Evolutionary conservation across 2,888 invertebrate genomes (phyloP).

Genomic region (Coremacera marginata): DNA sequence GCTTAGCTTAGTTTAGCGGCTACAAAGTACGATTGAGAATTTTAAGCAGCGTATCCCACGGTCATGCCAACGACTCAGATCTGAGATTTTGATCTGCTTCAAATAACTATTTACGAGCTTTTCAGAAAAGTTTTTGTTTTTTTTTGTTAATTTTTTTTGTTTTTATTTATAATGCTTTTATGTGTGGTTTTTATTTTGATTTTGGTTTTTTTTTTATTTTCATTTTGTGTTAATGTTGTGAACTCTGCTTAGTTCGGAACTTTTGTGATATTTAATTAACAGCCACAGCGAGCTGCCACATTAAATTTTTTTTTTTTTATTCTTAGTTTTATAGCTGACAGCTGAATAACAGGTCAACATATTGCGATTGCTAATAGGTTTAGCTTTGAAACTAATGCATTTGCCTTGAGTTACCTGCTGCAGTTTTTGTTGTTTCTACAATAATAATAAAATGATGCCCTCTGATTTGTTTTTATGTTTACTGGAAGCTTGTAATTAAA

Average conservation of each 20-base stretch:
- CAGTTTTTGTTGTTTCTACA: not conserved
- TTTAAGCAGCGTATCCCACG: slow-evolving; percentile 12
- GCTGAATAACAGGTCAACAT: slow-evolving; percentile 2
- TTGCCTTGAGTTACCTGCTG: not conserved
- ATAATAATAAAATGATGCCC: too few relatives aligned
- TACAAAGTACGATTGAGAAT: not conserved
- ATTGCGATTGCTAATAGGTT: not conserved
- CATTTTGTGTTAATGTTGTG: too few relatives aligned
- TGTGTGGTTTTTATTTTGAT: not conserved
- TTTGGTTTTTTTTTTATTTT: not conserved
- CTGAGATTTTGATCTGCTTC: slow-evolving; percentile 4
- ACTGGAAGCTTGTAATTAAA: slow-evolving; percentile 10
- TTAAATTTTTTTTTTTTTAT: not conserved
- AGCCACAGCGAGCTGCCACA: not conserved
- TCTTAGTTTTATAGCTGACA: not conserved
- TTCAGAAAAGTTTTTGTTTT: not conserved
- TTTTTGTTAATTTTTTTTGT: not conserved
- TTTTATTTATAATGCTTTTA: too few relatives aligned
- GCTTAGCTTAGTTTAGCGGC: not conserved
- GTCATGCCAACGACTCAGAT: not conserved
- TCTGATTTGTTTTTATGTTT: not conserved
- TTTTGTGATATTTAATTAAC: slow-evolving; percentile 4
- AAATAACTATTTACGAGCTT: slow-evolving; percentile 10
- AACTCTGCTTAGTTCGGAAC: too few relatives aligned
- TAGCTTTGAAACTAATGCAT: not conserved